Conservation (phyloP, 2,888 invertebrate genomes). For the Thecophora atra region DNA sequence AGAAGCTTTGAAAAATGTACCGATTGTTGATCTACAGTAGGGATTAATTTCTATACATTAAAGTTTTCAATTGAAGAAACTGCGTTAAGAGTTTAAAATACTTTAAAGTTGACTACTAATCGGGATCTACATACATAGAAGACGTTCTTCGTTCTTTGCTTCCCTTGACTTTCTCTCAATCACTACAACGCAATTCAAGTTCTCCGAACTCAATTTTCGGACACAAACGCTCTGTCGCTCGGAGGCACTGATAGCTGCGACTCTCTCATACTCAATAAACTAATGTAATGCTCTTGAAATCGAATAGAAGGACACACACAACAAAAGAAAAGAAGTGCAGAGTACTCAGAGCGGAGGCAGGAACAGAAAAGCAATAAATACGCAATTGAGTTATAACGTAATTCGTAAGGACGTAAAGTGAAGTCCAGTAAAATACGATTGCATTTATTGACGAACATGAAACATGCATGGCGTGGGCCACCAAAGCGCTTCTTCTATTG, state of each 20-base stretch:
- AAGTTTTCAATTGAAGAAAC: too few relatives aligned
- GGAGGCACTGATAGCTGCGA: neutral
- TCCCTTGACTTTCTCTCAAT: conserved; percentile 8
- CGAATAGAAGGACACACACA: neutral
- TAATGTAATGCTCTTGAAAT: conserved; percentile 5
- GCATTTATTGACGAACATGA: conserved; percentile 30
- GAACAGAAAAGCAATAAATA: conserved; percentile 34
- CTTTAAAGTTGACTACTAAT: too few relatives aligned
- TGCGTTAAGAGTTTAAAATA: too few relatives aligned
- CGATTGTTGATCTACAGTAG: too few relatives aligned
- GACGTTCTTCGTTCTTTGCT: neutral
- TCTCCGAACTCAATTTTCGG: conserved; percentile 20
- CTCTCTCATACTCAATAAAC: neutral
- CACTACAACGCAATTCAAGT: conserved; percentile 21
- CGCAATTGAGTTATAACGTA: conserved; percentile 38
- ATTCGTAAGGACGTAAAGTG: conserved; percentile 34
- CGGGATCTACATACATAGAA: too few relatives aligned
- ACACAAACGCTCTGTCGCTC: neutral
- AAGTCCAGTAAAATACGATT: conserved; percentile 27
- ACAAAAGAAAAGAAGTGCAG: neutral
- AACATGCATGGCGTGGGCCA: neutral
- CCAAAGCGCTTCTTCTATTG: conserved; percentile 8
- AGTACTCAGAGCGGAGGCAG: neutral
- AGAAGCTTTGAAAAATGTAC: neutral
- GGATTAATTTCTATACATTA: too few relatives aligned